These are phyloP conservation scores for Pipra filicauda DNA, from an alignment of 2,113 vertebrate species.

Conservation along the genomic window DNA sequence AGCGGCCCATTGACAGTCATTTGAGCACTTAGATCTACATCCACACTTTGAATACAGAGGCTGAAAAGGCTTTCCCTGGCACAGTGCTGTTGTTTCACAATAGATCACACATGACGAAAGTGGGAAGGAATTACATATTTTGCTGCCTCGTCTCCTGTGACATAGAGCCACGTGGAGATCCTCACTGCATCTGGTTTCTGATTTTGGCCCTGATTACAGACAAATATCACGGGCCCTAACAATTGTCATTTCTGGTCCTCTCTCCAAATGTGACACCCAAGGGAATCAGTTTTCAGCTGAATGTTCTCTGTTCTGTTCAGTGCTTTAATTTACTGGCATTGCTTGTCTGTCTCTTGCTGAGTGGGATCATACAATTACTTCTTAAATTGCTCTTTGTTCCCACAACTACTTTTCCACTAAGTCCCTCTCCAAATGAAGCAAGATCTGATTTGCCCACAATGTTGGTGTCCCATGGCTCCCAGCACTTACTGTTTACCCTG, in stretches of 20 bases:
- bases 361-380: neutral
- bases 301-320: neutral
- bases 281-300: neutral
- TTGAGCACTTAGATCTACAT: neutral
- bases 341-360: neutral
- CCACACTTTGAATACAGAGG: neutral
- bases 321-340: neutral
- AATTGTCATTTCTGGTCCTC: neutral
- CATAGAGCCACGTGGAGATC: neutral
- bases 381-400: neutral
- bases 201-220: neutral
- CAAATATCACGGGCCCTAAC: neutral
- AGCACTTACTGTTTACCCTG: neutral
- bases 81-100: neutral
- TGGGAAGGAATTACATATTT: constrained; percentile 22
- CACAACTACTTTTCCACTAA: neutral
- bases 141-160: neutral
- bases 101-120: neutral
- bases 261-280: neutral
- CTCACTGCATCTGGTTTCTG: constrained; percentile 19
- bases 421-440: neutral
- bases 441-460: neutral
- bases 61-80: neutral
- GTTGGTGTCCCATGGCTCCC: neutral
- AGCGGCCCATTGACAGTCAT: neutral